phyloP scores from a whole-genome alignment of 2,113 vertebrate species.

The Cichladusa arquata region DNA sequence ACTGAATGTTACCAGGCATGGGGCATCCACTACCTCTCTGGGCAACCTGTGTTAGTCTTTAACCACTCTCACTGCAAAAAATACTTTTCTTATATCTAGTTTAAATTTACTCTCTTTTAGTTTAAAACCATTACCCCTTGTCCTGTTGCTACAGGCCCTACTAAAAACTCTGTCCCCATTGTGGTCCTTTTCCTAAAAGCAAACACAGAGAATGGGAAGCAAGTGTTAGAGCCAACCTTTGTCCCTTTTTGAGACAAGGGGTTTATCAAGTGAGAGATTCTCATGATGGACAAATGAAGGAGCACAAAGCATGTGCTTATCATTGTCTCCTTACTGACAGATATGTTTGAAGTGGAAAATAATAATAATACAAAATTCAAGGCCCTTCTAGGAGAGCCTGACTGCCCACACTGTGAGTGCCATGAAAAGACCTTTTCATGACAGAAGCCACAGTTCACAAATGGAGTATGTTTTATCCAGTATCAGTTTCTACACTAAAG shows the following conservation, averaged over 20 bases:
- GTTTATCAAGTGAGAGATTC: neutral
- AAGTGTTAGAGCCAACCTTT: neutral
- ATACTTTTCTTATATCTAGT: neutral
- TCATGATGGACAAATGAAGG: neutral
- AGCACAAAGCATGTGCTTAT: neutral
- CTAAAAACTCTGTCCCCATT: neutral
- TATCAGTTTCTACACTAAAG: neutral
- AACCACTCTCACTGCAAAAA: neutral
- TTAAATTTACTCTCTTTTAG: neutral
- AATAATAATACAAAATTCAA: neutral
- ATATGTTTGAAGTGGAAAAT: conserved; percentile 1
- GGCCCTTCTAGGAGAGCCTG: neutral
- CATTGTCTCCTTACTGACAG: conserved; percentile 9
- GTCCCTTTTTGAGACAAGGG: neutral
- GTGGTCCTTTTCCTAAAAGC: neutral
- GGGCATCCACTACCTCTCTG: neutral
- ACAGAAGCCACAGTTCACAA: neutral
- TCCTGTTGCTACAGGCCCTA: neutral
- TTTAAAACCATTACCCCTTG: neutral
- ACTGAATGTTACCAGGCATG: neutral
- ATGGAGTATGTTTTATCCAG: neutral
- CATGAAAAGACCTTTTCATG: conserved; percentile 42
- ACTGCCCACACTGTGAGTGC: neutral
- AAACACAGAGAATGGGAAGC: neutral
- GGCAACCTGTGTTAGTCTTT: neutral